phyloP scores from a whole-genome alignment of 2,888 invertebrate species.

The Drosophila rellima region DNA sequence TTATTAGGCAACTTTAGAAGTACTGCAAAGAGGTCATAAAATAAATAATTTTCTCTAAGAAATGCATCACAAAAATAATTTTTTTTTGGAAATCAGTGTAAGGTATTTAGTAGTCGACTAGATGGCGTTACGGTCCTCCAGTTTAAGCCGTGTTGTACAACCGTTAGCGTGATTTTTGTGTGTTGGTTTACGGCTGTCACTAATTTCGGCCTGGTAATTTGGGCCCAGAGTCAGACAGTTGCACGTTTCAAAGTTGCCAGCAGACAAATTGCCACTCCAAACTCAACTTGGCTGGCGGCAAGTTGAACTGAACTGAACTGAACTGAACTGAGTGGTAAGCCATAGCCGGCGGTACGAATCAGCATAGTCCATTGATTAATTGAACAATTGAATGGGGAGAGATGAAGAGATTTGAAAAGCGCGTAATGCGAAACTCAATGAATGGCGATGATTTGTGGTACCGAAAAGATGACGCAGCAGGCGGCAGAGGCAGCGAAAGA shows the following conservation, averaged over 20 bases:
- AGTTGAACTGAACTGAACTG: background rate
- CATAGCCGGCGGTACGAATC: conserved; percentile 50
- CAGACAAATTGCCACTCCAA: conserved; percentile 56
- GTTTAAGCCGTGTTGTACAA: conserved; percentile 11
- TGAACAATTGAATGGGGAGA: conserved; percentile 35
- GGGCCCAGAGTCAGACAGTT: conserved; percentile 42
- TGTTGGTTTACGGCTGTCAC: conserved; percentile 57
- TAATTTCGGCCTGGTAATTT: conserved; percentile 52
- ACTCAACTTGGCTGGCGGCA: conserved; percentile 12
- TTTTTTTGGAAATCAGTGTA: background rate
- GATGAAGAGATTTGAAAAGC: conserved; percentile 20
- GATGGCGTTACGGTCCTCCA: background rate
- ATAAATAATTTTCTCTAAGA: no score
- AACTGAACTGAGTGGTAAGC: conserved; percentile 21
- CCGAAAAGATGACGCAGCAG: conserved; percentile 66
- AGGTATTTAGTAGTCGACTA: conserved; percentile 2
- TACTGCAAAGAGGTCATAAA: no score
- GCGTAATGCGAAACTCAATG: conserved; percentile 45
- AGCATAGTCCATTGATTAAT: conserved; percentile 57
- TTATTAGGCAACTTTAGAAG: no score
- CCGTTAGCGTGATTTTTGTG: conserved; percentile 40
- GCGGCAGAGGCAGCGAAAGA: conserved; percentile 16
- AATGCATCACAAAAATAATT: background rate
- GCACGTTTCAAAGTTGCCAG: conserved; percentile 22
- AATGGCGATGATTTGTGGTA: conserved; percentile 25